These are phyloP conservation scores for Prosapia bicincta DNA, from an alignment of 2,888 invertebrate genomes.

Conservation along the genomic window DNA sequence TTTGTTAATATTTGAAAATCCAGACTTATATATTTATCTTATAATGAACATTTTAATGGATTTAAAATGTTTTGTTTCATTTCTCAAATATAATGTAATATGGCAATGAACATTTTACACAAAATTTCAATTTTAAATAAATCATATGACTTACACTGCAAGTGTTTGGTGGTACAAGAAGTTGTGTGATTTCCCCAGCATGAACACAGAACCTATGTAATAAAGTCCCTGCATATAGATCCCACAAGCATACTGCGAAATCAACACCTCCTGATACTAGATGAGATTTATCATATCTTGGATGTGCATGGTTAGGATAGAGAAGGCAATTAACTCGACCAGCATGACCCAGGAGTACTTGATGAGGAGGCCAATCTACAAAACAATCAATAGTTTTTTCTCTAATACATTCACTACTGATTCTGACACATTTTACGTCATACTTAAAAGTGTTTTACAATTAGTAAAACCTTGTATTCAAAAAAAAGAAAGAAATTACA, in stretches of 20 bases:
- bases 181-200: conserved; percentile 93
- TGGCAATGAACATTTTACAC: too few relatives aligned
- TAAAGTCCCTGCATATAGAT: conserved; percentile 82
- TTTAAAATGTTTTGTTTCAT: too few relatives aligned
- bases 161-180: conserved; percentile 90
- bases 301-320: conserved; percentile 90
- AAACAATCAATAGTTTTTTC: too few relatives aligned
- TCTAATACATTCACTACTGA: not conserved
- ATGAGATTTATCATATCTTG: conserved; percentile 82
- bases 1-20: too few relatives aligned
- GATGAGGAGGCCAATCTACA: conserved; percentile 86
- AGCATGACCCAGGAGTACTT: conserved; percentile 82
- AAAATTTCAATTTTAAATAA: too few relatives aligned
- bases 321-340: conserved; percentile 92
- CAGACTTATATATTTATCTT: too few relatives aligned
- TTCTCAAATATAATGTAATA: too few relatives aligned
- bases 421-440: too few relatives aligned
- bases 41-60: too few relatives aligned
- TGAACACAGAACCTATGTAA: conserved; percentile 96
- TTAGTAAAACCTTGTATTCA: too few relatives aligned
- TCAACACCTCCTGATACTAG: conserved; percentile 96
- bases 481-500: too few relatives aligned
- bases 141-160: conserved; percentile 63
- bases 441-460: too few relatives aligned
- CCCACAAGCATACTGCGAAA: conserved; percentile 97